Evolutionary conservation across 2,797 vertebrate species (phyloP).

Genomic region (Etheostoma nigrum): DNA sequence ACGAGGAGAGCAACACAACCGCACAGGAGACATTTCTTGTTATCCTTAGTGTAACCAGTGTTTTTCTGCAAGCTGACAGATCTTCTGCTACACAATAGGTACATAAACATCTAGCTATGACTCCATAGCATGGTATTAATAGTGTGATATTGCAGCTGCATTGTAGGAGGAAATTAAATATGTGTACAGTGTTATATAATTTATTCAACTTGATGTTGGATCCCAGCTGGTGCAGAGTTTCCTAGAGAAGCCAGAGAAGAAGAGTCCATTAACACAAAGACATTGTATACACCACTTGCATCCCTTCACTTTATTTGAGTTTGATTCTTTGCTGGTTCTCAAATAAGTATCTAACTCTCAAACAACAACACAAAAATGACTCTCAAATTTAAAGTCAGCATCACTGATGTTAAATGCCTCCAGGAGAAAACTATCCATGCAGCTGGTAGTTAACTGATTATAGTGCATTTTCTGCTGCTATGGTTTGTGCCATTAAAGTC

Average conservation of each 20-base stretch:
- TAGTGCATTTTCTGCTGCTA: slow-evolving; percentile 26
- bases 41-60: slow-evolving; percentile 45
- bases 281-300: not conserved
- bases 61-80: slow-evolving; percentile 49
- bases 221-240: too few relatives aligned
- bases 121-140: not conserved
- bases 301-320: not conserved
- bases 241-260: slow-evolving; percentile 3
- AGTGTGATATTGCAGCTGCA: not conserved
- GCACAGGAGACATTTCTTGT: slow-evolving; percentile 68
- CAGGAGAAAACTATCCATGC: slow-evolving; percentile 19
- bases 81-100: slow-evolving; percentile 20
- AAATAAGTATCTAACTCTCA: not conserved
- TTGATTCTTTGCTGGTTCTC: not conserved
- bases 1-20: slow-evolving; percentile 72
- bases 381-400: slow-evolving; percentile 22
- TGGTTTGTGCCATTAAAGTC: slow-evolving; percentile 23
- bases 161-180: not conserved
- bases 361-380: not conserved
- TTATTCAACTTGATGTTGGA: too few relatives aligned
- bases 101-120: not conserved
- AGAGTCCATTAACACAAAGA: not conserved
- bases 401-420: slow-evolving; percentile 19
- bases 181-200: not conserved
- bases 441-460: slow-evolving; percentile 28